Conservation (phyloP, 2,888 invertebrate species). For the Machimus atricapillus region DNA sequence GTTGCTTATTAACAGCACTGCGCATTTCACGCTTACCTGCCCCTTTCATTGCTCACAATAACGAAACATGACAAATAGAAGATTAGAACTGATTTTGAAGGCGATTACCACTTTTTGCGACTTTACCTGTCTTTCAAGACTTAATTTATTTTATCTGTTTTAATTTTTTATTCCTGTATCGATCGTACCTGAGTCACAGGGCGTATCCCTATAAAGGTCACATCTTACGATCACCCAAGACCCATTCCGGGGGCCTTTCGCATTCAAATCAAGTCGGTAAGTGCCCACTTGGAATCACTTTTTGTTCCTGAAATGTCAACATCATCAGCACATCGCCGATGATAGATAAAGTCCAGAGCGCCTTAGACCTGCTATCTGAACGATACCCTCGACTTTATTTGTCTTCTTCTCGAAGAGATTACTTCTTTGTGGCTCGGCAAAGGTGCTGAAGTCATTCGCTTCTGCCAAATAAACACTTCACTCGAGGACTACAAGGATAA, state of each 20-base stretch:
- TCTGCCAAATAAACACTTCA: background rate
- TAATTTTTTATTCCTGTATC: background rate
- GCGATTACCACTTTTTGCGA: background rate
- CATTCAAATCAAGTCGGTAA: background rate
- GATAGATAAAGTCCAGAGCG: background rate
- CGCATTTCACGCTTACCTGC: background rate
- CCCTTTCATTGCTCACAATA: background rate
- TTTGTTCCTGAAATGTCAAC: background rate
- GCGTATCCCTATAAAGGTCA: background rate
- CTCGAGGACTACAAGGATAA: background rate
- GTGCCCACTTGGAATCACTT: background rate
- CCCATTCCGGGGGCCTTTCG: background rate
- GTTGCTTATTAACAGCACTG: slow-evolving; percentile 8
- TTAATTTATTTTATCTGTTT: background rate
- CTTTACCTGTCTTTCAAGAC: background rate
- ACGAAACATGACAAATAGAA: slow-evolving; percentile 17
- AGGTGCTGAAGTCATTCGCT: background rate
- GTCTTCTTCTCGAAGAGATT: background rate
- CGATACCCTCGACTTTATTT: background rate
- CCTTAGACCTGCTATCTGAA: background rate
- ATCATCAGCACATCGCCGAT: background rate
- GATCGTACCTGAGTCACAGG: background rate
- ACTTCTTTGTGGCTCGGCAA: background rate
- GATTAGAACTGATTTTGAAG: background rate
- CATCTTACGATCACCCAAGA: background rate